Conservation (phyloP, 2,797 vertebrate species). For the Tenualosa ilisha region DNA sequence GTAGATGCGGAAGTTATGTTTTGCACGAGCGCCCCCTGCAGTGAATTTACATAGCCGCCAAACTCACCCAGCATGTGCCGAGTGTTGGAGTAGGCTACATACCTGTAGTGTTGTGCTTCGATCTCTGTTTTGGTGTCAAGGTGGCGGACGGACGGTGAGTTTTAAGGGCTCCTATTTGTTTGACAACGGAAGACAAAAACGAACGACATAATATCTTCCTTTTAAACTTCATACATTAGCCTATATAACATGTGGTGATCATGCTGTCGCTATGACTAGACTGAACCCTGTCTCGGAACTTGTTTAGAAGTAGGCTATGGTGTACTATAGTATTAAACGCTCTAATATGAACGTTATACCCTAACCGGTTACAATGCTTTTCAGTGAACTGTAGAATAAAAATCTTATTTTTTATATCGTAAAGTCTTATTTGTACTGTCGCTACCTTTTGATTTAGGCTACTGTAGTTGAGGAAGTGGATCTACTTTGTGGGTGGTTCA, state of each 20-base stretch:
- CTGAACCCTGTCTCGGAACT: not conserved
- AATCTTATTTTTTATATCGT: not conserved
- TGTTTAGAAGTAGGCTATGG: no score
- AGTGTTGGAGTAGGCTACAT: not conserved
- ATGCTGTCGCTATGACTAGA: not conserved
- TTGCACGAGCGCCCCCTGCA: not conserved
- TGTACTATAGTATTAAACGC: not conserved
- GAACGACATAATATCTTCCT: not conserved
- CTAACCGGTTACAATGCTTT: no score
- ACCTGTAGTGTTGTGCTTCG: no score
- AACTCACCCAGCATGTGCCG: not conserved
- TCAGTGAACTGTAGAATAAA: not conserved
- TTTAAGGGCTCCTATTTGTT: not conserved
- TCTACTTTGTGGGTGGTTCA: no score
- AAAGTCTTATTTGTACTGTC: no score
- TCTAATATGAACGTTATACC: not conserved
- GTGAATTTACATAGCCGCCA: not conserved
- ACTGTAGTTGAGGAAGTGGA: no score
- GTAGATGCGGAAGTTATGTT: not conserved
- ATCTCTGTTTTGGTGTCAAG: not conserved
- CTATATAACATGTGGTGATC: not conserved
- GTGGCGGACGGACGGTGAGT: not conserved
- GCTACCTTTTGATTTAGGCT: no score
- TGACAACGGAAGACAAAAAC: not conserved
- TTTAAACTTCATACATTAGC: not conserved